Conservation (phyloP, 1,140 invertebrate genomes). For the Lineus longissimus region DNA sequence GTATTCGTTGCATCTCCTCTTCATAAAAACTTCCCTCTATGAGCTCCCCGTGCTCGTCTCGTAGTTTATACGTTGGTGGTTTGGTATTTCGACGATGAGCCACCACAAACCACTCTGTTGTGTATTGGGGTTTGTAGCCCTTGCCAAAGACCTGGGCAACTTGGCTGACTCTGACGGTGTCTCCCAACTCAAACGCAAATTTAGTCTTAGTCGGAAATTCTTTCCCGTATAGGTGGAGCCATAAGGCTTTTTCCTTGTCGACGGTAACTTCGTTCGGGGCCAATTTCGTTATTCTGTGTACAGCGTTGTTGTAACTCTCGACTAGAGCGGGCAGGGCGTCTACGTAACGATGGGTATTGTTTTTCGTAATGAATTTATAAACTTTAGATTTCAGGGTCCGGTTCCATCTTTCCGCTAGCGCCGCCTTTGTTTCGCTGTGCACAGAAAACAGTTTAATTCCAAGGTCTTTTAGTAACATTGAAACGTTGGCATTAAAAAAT, state of each 20-base stretch:
- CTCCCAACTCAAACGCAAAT: no score
- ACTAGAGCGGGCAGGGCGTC: slow-evolving; percentile 46
- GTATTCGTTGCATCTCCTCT: no score
- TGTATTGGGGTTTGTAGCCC: no score
- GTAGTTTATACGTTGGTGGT: neutral
- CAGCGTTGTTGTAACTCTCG: slow-evolving; percentile 50
- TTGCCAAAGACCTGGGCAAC: no score
- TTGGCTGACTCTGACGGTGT: no score
- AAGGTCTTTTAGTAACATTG: slow-evolving; percentile 11
- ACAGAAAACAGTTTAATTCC: slow-evolving; percentile 11
- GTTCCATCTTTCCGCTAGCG: slow-evolving; percentile 54
- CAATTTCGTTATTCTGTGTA: slow-evolving; percentile 50
- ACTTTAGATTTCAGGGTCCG: slow-evolving; percentile 54
- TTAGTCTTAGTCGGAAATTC: neutral
- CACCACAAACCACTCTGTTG: no score
- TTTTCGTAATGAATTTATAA: slow-evolving; percentile 51
- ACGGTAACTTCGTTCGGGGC: slow-evolving; percentile 37
- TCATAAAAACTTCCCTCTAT: no score
- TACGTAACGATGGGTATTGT: slow-evolving; percentile 49
- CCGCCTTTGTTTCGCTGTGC: slow-evolving; percentile 53
- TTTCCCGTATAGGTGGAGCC: neutral
- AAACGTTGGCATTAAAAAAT: slow-evolving; percentile 18
- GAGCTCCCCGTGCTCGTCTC: no score
- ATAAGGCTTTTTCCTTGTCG: neutral
- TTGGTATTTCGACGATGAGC: neutral